Evolutionary conservation across 2,888 invertebrate species (phyloP).

Genomic region (Nemurella pictetii): DNA sequence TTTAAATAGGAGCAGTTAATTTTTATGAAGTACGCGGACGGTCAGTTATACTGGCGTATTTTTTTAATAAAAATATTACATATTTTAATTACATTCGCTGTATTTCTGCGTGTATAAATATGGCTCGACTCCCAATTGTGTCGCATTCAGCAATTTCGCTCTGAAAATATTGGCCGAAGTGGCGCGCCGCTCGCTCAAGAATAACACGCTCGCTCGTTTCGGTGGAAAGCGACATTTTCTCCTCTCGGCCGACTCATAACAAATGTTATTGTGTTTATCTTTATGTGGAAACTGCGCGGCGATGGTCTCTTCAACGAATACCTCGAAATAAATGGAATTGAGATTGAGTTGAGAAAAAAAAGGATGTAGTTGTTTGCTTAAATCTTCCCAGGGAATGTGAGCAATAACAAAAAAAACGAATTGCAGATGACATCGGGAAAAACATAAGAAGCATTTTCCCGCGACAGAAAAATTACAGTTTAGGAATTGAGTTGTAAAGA

Average conservation of each 20-base stretch:
- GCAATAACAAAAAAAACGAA: conserved; percentile 22
- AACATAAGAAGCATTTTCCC: neutral
- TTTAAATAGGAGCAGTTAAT: neutral
- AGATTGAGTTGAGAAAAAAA: conserved; percentile 16
- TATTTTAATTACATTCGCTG: neutral
- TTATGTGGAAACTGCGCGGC: neutral
- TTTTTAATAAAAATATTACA: neutral
- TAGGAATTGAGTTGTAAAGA: neutral
- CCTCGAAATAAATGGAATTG: conserved; percentile 24
- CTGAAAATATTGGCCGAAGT: neutral
- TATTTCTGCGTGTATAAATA: neutral
- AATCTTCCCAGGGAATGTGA: neutral
- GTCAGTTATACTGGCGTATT: neutral
- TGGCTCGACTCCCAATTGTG: neutral
- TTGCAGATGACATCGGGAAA: conserved; percentile 16
- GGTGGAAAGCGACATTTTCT: neutral
- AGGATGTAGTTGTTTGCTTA: conserved; percentile 18
- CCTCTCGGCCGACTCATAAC: neutral
- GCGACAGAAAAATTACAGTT: neutral
- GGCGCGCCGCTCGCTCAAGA: neutral
- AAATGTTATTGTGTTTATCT: conserved; percentile 16
- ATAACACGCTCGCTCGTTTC: neutral
- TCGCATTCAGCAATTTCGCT: neutral
- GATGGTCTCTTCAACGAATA: neutral
- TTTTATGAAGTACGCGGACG: neutral